phyloP scores from a whole-genome alignment of 2,113 vertebrate species.

The Ctenomys sociabilis region DNA sequence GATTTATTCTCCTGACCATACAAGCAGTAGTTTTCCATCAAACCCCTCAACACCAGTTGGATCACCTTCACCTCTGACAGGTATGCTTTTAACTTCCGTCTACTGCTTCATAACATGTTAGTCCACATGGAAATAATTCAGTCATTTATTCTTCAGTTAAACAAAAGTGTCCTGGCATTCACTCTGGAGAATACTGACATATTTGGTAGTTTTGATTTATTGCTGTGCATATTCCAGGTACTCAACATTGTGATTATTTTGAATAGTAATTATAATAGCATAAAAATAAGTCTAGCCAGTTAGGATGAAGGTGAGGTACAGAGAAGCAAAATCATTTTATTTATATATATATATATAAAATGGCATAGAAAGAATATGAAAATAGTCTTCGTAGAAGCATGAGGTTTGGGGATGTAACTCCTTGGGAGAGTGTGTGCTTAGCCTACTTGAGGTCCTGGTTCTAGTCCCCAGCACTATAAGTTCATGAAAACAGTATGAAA shows the following conservation, averaged over 20 bases:
- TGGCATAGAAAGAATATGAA: conserved; percentile 22
- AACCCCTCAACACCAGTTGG: conserved; percentile 98
- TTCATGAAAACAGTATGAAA: neutral
- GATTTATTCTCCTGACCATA: conserved; percentile 99
- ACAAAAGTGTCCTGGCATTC: conserved; percentile 9
- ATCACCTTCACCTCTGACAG: conserved; percentile 96
- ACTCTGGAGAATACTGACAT: conserved; percentile 54
- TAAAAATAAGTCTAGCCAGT: conserved; percentile 51
- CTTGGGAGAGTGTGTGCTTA: neutral
- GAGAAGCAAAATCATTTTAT: neutral
- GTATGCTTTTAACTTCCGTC: conserved; percentile 83
- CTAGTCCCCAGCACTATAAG: neutral
- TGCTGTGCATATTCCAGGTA: neutral
- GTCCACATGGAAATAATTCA: conserved; percentile 1
- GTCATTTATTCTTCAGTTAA: conserved; percentile 32
- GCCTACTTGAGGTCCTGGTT: neutral
- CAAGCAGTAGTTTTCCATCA: conserved; percentile 99
- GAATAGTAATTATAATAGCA: neutral
- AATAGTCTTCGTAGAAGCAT: conserved; percentile 22
- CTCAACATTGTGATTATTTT: conserved; percentile 35
- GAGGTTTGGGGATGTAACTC: neutral
- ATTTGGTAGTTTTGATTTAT: conserved; percentile 31
- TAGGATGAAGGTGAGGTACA: conserved; percentile 24
- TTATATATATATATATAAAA: too few relatives aligned
- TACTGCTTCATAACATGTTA: conserved; percentile 32